These are phyloP conservation scores for Vespertilio murinus DNA, from an alignment of 2,797 vertebrate genomes.

Conservation along the genomic window DNA sequence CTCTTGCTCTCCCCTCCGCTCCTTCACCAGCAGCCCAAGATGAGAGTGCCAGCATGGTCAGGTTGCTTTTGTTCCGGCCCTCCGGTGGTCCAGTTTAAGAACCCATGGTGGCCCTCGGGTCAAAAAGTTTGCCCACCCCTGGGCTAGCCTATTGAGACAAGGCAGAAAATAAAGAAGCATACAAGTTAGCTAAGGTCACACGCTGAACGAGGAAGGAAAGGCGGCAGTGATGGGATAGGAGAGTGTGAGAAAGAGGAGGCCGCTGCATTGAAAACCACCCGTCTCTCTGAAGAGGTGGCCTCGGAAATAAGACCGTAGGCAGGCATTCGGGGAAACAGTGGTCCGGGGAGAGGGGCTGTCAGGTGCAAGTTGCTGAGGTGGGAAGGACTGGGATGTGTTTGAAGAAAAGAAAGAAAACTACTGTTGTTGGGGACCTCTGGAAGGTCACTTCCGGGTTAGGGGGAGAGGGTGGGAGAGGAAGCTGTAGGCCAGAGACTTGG, in stretches of 20 bases:
- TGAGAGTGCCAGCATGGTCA: too few relatives aligned
- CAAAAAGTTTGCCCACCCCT: too few relatives aligned
- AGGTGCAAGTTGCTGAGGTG: not conserved
- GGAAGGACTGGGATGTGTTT: not conserved
- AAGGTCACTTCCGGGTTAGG: not conserved
- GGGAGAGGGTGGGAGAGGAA: not conserved
- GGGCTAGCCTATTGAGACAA: not conserved
- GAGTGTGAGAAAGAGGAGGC: not conserved
- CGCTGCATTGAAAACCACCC: not conserved
- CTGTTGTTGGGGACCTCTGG: not conserved
- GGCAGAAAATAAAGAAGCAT: not conserved
- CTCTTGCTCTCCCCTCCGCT: too few relatives aligned
- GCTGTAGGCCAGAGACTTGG: not conserved
- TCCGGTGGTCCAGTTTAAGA: too few relatives aligned
- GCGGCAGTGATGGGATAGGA: not conserved
- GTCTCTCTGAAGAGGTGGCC: not conserved
- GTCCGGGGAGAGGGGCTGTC: not conserved
- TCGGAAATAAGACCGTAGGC: not conserved
- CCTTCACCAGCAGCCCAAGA: too few relatives aligned
- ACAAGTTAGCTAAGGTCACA: not conserved
- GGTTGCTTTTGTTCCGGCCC: too few relatives aligned
- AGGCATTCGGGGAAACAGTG: not conserved
- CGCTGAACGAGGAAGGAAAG: not conserved
- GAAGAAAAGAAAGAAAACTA: not conserved
- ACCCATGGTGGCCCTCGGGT: too few relatives aligned